Conservation (phyloP, 2,113 vertebrate species). For the Tiliqua scincoides region DNA sequence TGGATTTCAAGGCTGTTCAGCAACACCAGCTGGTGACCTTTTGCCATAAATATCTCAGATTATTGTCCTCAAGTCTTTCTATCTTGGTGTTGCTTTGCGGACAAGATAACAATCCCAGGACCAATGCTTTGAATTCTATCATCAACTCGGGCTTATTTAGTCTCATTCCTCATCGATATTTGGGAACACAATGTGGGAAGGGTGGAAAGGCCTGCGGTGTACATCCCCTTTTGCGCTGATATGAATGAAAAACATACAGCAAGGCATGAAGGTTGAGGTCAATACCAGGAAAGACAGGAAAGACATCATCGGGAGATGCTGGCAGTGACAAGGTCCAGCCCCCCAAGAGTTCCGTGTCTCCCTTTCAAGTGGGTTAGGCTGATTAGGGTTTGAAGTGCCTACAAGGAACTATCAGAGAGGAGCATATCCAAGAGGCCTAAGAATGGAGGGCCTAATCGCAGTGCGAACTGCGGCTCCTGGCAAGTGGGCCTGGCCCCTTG, state of each 20-base stretch:
- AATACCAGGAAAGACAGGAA: background rate
- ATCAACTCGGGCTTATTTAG: background rate
- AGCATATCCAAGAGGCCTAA: background rate
- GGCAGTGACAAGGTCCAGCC: background rate
- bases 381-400: slow-evolving; percentile 12
- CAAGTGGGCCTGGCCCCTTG: slow-evolving; percentile 1
- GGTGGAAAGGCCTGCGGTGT: background rate
- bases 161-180: background rate
- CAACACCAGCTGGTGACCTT: background rate
- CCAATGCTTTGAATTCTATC: background rate
- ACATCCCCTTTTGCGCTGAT: background rate
- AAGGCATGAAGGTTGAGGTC: background rate
- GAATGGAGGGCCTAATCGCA: background rate
- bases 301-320: background rate
- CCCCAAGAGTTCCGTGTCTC: background rate
- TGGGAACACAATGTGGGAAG: background rate
- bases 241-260: background rate
- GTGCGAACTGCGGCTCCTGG: background rate
- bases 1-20: background rate
- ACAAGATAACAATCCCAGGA: background rate
- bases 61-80: background rate
- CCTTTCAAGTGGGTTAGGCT: slow-evolving; percentile 6
- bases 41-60: slow-evolving; percentile 15
- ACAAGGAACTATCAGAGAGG: background rate
- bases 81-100: background rate